Evolutionary conservation across 2,888 invertebrate species (phyloP), one percentile per base, ranked within the genome.

Genomic region (Erebia epiphron): DNA sequence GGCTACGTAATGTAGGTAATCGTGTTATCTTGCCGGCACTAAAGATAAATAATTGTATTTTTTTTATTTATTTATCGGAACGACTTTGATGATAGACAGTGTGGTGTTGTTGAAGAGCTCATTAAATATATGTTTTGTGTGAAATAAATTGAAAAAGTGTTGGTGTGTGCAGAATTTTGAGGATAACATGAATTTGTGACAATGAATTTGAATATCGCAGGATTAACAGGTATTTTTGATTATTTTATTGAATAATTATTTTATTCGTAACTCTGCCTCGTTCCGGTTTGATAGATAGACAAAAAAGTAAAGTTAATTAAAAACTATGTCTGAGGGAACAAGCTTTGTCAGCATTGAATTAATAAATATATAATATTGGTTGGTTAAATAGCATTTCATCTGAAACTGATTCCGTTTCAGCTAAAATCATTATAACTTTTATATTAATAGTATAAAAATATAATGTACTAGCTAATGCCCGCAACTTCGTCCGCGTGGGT

Each of bases 191-290:
- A 21, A 41, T 67, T 66, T 62, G 61, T 67, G 56, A 72, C 73
- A 70, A 82, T 80, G 81, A 79, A 82, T 58, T 67, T 81, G 46
- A 80, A 81, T 52, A 63, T 68, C 13, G 76, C 76, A 69, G 78
- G 79, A 52, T 68, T 69, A 14, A 69, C 74, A 77, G 79, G 80
- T 80, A 78, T 69, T 50, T 61, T 56, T 54, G 50, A 64, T 49
- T 67, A 49, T 71, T 58, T 10, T 43, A 49, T 72, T 46, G 2
- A 11, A 13, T 13, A 4, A 46, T 46, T 13, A 7, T 35, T 46
- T 0, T 13, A 46, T 46, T 11, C 43, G 9, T 43, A 43, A 13
- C 13, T 46, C 46, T 46, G 46, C 2, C 11, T 13, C 46, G 46
- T 11, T 4, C 13, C 46, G 46, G 46, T 46, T 46, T 13, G 46